Evolutionary conservation across 1,140 invertebrate species (phyloP).

Genomic region (Leptoteleia sp.): DNA sequence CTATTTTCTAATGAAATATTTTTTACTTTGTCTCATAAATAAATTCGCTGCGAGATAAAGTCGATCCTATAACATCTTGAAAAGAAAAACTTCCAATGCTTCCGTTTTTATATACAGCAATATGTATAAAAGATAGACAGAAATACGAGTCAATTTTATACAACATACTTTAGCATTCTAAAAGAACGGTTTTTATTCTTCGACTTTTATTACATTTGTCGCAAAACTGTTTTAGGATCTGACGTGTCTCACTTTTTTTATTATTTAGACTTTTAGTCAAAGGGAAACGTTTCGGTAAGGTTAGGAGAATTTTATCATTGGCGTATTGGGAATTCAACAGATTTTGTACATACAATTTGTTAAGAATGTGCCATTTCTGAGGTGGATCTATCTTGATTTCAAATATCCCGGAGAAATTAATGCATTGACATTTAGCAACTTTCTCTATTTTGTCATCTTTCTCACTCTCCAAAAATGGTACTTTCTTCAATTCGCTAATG

Average conservation of each 20-base stretch:
- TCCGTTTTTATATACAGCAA: constrained; percentile 56
- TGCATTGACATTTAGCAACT: no score
- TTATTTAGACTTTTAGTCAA: constrained; percentile 37
- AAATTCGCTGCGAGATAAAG: constrained; percentile 14
- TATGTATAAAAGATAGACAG: not conserved
- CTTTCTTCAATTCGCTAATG: constrained; percentile 6
- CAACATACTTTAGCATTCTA: constrained; percentile 10
- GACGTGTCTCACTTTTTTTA: constrained; percentile 57
- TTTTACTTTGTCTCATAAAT: constrained; percentile 12
- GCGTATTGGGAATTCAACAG: not conserved
- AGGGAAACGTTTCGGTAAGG: not conserved
- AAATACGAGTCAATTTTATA: constrained; percentile 40
- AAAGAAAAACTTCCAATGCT: constrained; percentile 39
- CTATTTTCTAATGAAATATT: constrained; percentile 29
- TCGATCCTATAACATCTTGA: constrained; percentile 24
- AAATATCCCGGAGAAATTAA: no score
- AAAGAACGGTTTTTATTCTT: constrained; percentile 7
- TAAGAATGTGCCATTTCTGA: no score
- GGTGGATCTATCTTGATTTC: no score
- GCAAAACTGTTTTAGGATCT: constrained; percentile 30
- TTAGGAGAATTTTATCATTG: constrained; percentile 7
- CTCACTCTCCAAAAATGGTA: no score
- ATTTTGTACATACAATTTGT: no score
- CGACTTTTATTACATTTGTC: not conserved
- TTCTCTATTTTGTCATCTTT: no score